Percentiles rank a stretch among this genome's conserved stretches.
phyloP scores from a whole-genome alignment of 2,113 vertebrate species.

The Lampris megalopsis region DNA sequence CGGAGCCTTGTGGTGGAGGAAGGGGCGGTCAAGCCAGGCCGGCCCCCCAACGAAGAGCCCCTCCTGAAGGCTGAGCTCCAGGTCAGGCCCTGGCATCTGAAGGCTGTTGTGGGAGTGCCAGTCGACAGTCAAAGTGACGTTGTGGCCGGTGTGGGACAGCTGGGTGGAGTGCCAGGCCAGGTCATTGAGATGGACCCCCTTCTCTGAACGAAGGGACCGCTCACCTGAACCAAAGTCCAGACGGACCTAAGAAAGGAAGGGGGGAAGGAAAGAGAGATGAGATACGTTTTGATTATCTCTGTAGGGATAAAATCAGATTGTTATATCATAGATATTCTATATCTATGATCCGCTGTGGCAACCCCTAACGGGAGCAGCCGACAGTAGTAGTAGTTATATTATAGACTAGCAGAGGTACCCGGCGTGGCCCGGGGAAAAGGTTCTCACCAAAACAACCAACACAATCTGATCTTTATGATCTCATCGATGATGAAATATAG shows the following conservation, averaged over 20 bases:
- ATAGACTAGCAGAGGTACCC: no score
- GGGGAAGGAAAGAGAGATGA: background rate
- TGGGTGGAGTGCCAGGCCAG: slow-evolving; percentile 87
- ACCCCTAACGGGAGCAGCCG: no score
- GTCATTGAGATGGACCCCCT: slow-evolving; percentile 80
- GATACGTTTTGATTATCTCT: background rate
- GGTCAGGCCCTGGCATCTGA: slow-evolving; percentile 74
- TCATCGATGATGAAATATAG: no score
- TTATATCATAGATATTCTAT: no score
- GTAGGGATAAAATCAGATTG: background rate
- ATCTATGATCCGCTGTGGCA: no score
- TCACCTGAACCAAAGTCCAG: slow-evolving; percentile 84
- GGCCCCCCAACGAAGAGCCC: slow-evolving; percentile 86
- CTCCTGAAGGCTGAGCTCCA: slow-evolving; percentile 82
- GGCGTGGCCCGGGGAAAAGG: no score
- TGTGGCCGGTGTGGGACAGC: slow-evolving; percentile 76
- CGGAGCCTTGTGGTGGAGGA: slow-evolving; percentile 57
- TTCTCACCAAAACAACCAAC: no score
- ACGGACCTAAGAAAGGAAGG: slow-evolving; percentile 77
- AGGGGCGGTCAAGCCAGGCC: slow-evolving; percentile 73
- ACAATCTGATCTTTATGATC: no score
- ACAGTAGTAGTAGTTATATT: no score
- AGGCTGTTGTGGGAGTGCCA: slow-evolving; percentile 67
- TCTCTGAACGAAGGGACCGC: slow-evolving; percentile 78
- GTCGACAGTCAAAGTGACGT: slow-evolving; percentile 83